phyloP scores from a whole-genome alignment of 37 sponge, comb jelly and placozoan genomes.

The Chondrosia reniformis region DNA sequence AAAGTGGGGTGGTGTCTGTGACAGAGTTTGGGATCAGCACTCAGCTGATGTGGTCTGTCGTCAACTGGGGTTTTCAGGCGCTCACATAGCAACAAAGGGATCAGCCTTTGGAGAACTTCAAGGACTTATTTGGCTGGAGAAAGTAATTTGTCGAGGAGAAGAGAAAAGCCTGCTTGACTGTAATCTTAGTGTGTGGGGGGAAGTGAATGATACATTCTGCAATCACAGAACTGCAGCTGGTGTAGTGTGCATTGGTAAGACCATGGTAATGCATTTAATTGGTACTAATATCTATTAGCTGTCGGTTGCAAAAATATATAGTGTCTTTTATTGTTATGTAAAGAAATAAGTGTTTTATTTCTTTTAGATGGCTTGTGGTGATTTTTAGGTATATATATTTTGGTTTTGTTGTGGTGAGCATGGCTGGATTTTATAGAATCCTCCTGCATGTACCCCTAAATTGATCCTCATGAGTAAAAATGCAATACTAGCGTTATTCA shows the following conservation, averaged over 20 bases:
- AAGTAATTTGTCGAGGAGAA: background rate
- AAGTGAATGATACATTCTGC: background rate
- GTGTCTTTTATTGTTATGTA: no score
- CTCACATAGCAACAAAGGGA: background rate
- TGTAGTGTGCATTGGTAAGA: background rate
- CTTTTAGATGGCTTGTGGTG: no score
- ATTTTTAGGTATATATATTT: no score
- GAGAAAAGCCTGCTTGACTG: background rate
- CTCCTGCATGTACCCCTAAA: no score
- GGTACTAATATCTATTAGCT: no score
- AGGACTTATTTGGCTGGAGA: background rate
- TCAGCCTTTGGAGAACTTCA: background rate
- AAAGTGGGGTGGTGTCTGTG: background rate
- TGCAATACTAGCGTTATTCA: no score
- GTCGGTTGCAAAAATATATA: no score
- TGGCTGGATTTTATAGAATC: no score
- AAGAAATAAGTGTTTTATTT: no score
- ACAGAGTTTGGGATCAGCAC: background rate
- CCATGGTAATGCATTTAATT: no score
- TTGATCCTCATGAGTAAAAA: no score
- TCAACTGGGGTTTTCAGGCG: background rate
- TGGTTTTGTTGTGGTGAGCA: no score
- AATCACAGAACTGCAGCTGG: background rate
- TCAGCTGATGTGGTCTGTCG: background rate
- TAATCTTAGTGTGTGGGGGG: background rate